Conservation (phyloP, 2,888 invertebrate species). For the Drosophila rellima region DNA sequence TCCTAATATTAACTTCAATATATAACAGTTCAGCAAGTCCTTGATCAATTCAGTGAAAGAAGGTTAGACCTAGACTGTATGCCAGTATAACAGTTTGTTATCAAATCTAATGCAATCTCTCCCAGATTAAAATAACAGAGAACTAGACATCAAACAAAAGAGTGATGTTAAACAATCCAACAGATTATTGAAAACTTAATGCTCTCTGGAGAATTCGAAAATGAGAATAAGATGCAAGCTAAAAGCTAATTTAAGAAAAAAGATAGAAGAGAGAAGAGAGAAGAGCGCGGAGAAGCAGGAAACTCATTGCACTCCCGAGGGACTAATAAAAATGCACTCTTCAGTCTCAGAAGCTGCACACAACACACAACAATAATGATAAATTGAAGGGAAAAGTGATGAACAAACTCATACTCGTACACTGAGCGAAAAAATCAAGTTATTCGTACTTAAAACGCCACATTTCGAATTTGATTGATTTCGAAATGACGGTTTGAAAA, state of each 20-base stretch:
- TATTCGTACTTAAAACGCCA: no score
- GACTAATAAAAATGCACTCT: conserved; percentile 2
- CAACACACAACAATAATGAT: neutral
- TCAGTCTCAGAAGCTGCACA: neutral
- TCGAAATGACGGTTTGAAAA: no score
- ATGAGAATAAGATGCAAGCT: neutral
- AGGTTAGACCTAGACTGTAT: neutral
- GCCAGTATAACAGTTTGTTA: neutral
- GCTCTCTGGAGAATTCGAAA: neutral
- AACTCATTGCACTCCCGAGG: neutral
- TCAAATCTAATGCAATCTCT: neutral
- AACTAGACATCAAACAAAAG: no score
- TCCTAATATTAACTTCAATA: no score
- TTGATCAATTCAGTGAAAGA: neutral
- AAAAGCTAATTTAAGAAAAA: neutral
- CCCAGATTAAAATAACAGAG: no score
- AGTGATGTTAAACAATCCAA: neutral
- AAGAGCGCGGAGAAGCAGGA: neutral
- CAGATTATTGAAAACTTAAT: neutral
- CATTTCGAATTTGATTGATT: no score
- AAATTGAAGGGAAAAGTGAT: conserved; percentile 10
- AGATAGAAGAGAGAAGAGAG: neutral
- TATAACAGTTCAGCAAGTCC: no score
- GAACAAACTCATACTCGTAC: neutral
- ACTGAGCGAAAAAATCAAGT: no score